phyloP scores from a whole-genome alignment of 2,888 invertebrate genomes.

The Tolmerus cingulatus region DNA sequence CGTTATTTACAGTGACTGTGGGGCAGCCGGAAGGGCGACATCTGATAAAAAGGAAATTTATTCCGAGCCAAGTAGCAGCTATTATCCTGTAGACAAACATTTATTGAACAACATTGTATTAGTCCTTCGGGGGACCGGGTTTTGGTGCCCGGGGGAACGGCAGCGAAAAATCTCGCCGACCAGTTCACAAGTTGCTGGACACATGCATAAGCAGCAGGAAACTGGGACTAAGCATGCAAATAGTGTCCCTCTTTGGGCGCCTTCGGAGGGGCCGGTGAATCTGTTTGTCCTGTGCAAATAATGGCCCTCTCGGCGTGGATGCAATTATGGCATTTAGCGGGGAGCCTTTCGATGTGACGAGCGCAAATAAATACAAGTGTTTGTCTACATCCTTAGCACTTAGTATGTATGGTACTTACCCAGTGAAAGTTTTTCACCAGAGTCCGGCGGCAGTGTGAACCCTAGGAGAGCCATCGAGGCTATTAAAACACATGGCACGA shows the following conservation, averaged over 20 bases:
- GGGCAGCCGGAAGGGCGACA: neutral
- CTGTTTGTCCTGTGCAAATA: neutral
- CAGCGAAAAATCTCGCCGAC: neutral
- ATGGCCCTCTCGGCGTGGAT: neutral
- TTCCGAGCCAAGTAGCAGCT: neutral
- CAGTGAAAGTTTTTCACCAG: slow-evolving; percentile 98
- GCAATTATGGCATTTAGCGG: neutral
- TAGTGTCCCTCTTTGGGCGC: neutral
- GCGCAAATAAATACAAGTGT: neutral
- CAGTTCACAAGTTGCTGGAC: neutral
- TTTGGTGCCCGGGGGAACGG: neutral
- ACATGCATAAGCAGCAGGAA: slow-evolving; percentile 13
- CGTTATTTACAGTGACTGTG: neutral
- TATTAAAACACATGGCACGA: slow-evolving; percentile 98
- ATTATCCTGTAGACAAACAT: slow-evolving; percentile 24
- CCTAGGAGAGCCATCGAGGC: slow-evolving; percentile 98
- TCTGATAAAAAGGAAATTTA: neutral
- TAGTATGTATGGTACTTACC: slow-evolving; percentile 67
- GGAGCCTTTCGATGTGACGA: neutral
- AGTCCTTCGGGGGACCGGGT: neutral
- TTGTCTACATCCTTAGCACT: neutral
- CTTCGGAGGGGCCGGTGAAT: neutral
- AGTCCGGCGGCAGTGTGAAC: slow-evolving; percentile 98
- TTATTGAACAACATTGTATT: slow-evolving; percentile 34
- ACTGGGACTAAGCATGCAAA: slow-evolving; percentile 16